Base-by-base conservation (phyloP, 2,888 invertebrate genomes). In the Seira sanloemensis region DNA sequence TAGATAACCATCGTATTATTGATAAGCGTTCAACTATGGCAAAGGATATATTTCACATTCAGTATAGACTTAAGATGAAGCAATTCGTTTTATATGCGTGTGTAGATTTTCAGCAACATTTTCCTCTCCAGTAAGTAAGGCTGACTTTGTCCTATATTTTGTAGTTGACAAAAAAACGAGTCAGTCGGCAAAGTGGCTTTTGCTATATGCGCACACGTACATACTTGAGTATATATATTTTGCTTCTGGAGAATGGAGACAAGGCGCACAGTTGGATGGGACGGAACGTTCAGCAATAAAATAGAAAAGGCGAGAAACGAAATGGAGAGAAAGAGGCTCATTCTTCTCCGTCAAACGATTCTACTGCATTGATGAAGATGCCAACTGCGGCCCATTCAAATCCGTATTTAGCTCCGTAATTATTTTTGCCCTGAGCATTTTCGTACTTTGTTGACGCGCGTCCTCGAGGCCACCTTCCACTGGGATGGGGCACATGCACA, bases 311-410 rank as follows among this genome's bases (percentile, higher is more conserved):
- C 72, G 77, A 77, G 77, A 73, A 58, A 50, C 50, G 50, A n/a
- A n/a, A n/a, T n/a, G n/a, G n/a, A n/a, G n/a, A n/a, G 69, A 75
- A 66, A 77, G 65, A 66, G 72, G 1, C 83, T 71, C 71, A 83
- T 83, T 78, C 83, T 74, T 83, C 78, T 74, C 77, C 83, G 77
- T 83, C 78, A 73, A 73, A 68, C 74, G 69, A 72, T 50, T 50
- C 75, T 62, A 46, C 73, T 76, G 71, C 80, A 78, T 77, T 82
- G 78, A 83, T 82, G 85, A 83, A 83, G 83, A 85, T 87, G 78
- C 85, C 85, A 85, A 87, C 85, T 86, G 85, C 69, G 83, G 78
- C 83, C 78, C 86, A 87, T 87, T 87, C 82, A 83, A 83, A 85
- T 87, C 78, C 80, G 85, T 78, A 81, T 77, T 77, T 85, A 83